phyloP scores from a whole-genome alignment of 2,888 invertebrate species.

The Neoscelio sp. region DNA sequence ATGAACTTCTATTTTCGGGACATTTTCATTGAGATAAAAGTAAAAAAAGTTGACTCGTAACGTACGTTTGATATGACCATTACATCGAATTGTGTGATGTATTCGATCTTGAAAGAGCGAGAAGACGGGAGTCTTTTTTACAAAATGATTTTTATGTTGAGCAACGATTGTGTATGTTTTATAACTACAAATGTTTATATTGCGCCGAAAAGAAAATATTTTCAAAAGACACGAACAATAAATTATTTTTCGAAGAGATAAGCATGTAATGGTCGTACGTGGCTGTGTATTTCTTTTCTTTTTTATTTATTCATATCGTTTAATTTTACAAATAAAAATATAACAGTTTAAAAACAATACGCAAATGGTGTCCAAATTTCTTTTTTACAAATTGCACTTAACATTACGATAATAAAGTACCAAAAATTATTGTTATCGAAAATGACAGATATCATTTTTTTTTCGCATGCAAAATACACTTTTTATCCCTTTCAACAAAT shows the following conservation, averaged over 20 bases:
- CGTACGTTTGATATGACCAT: background rate
- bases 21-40: constrained; percentile 42
- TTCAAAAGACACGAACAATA: too few species aligned
- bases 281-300: too few species aligned
- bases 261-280: constrained; percentile 16
- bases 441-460: constrained; percentile 9
- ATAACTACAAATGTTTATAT: too few species aligned
- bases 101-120: too few species aligned
- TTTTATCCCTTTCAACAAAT: constrained; percentile 7
- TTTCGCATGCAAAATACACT: constrained; percentile 14
- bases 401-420: constrained; percentile 16
- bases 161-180: too few species aligned
- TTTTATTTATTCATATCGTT: constrained; percentile 24
- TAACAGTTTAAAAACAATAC: constrained; percentile 35
- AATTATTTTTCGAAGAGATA: constrained; percentile 4
- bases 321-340: constrained; percentile 29
- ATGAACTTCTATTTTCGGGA: constrained; percentile 54
- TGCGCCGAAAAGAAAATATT: too few species aligned
- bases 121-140: too few species aligned
- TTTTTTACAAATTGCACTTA: constrained; percentile 53
- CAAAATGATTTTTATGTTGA: too few species aligned
- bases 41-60: too few species aligned
- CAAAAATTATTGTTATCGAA: constrained; percentile 18
- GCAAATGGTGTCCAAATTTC: constrained; percentile 10
- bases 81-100: background rate